phyloP scores from a whole-genome alignment of 2,797 vertebrate species.

The Miichthys miiuy region DNA sequence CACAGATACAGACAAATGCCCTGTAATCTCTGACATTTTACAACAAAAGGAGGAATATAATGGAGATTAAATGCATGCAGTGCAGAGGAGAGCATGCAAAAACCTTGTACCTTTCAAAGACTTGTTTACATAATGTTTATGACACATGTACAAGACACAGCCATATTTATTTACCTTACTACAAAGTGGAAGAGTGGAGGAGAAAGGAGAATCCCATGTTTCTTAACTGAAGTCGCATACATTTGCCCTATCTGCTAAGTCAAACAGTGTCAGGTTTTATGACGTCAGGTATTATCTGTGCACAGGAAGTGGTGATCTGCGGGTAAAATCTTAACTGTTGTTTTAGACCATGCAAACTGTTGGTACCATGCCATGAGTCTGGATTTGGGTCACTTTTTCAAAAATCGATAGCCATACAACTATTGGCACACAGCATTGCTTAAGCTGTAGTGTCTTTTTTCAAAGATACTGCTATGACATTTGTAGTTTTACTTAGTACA shows the following conservation, averaged over 20 bases:
- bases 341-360: background rate
- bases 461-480: background rate
- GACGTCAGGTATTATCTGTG: background rate
- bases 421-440: background rate
- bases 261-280: background rate
- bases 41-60: constrained; percentile 39
- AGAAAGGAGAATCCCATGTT: background rate
- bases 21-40: constrained; percentile 41
- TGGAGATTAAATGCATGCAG: constrained; percentile 11
- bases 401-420: background rate
- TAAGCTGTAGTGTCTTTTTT: background rate
- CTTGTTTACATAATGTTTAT: constrained; percentile 1
- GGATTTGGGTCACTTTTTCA: background rate
- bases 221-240: background rate
- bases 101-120: constrained; percentile 1
- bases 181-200: background rate
- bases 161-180: background rate
- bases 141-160: background rate
- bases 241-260: background rate
- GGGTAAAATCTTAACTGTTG: background rate
- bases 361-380: background rate
- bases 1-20: constrained; percentile 32
- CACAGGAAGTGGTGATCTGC: background rate
- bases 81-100: constrained; percentile 4
- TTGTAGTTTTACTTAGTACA: background rate